Percentiles rank a stretch among this genome's conserved stretches.
Conservation (phyloP, 2,797 vertebrate genomes). For the Anolis apletophallus region DNA sequence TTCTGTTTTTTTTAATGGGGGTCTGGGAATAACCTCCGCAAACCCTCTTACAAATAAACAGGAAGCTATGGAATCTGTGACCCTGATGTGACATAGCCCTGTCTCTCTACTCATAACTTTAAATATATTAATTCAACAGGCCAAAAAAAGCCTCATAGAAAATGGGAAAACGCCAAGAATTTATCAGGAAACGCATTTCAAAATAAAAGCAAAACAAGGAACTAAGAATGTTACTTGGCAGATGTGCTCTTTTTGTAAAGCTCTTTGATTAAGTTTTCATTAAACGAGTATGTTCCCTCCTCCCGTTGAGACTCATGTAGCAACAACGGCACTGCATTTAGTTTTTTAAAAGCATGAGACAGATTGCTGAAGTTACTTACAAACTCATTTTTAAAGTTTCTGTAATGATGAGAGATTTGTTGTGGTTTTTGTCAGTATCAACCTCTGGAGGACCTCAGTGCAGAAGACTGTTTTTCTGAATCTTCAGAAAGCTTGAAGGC, state of each 20-base stretch:
- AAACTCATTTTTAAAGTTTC: background rate
- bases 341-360: background rate
- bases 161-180: constrained; percentile 44
- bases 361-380: constrained; percentile 4
- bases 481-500: constrained; percentile 33
- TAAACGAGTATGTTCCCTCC: background rate
- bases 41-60: constrained; percentile 76
- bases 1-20: constrained; percentile 59
- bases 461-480: constrained; percentile 21
- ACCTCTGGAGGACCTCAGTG: constrained; percentile 28
- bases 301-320: constrained; percentile 3
- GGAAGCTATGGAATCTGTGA: constrained; percentile 69
- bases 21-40: constrained; percentile 51
- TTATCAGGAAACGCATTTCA: constrained; percentile 55
- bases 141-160: constrained; percentile 40
- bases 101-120: constrained; percentile 59
- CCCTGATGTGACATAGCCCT: constrained; percentile 42
- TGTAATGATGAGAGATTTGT: background rate
- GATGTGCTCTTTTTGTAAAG: constrained; percentile 18
- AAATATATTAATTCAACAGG: constrained; percentile 33
- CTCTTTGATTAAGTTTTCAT: constrained; percentile 29
- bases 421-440: background rate
- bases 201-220: constrained; percentile 61
- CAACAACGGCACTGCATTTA: constrained; percentile 18
- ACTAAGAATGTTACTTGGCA: constrained; percentile 35